A percentile compares a stretch with the other conserved stretches of the same genome.
These are phyloP conservation scores for Sphaerophoria taeniata DNA, from an alignment of 2,888 invertebrate genomes.

Conservation along the genomic window DNA sequence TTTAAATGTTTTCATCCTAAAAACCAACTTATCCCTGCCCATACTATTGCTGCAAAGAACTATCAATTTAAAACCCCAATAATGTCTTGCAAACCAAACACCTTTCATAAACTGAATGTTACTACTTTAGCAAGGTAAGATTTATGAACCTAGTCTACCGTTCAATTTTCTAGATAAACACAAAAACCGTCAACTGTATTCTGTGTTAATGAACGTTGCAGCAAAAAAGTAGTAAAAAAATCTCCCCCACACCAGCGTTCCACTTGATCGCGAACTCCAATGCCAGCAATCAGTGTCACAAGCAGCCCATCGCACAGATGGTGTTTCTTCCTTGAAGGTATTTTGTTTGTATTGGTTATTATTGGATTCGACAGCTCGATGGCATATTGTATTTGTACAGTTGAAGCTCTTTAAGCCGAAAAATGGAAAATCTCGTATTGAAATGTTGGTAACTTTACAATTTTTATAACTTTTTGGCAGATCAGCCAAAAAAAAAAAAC, in stretches of 20 bases:
- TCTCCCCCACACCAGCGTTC: conserved; percentile 27
- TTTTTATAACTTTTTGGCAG: too few species aligned
- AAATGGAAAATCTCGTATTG: too few species aligned
- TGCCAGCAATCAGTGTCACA: conserved; percentile 64
- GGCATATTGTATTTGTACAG: conserved; percentile 28
- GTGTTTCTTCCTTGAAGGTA: conserved; percentile 19
- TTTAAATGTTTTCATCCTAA: too few species aligned
- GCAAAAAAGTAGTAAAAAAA: conserved; percentile 15
- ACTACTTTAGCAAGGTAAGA: conserved; percentile 14
- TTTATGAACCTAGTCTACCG: conserved; percentile 23
- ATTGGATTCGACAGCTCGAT: conserved; percentile 1
- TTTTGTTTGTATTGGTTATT: not conserved
- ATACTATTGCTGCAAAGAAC: not conserved
- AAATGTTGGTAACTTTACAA: too few species aligned
- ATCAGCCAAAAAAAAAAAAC: too few species aligned
- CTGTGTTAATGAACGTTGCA: conserved; percentile 41
- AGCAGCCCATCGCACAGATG: conserved; percentile 48
- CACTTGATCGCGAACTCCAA: conserved; percentile 40
- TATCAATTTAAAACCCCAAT: not conserved
- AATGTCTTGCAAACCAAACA: not conserved
- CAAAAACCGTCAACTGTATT: conserved; percentile 10
- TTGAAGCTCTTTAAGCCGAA: not conserved
- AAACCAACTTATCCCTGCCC: not conserved
- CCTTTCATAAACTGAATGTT: conserved; percentile 35
- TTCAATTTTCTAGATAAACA: conserved; percentile 3